These are phyloP conservation scores for Eubucco bourcierii DNA, from an alignment of 2,113 vertebrate species.

Conservation along the genomic window DNA sequence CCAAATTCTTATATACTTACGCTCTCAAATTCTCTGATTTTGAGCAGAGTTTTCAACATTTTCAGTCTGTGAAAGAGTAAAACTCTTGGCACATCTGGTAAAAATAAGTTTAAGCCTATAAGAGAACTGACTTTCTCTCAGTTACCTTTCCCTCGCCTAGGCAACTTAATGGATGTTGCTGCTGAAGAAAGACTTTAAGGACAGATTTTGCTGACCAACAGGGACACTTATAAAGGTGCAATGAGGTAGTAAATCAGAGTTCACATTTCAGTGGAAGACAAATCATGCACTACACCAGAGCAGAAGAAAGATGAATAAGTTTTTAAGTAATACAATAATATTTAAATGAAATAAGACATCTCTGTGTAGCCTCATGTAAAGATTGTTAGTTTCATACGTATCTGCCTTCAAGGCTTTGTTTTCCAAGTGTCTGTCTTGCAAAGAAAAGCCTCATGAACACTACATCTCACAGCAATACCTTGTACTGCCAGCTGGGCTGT, in stretches of 20 bases:
- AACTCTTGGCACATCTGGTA: background rate
- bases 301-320: background rate
- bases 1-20: too few species aligned
- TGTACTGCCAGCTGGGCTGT: conserved; percentile 89
- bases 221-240: background rate
- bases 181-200: background rate
- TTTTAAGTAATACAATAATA: background rate
- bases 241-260: background rate
- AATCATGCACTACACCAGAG: background rate
- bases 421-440: background rate
- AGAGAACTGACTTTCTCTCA: background rate
- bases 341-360: background rate
- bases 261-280: background rate
- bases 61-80: background rate
- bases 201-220: background rate
- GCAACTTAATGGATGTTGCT: background rate
- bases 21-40: background rate
- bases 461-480: conserved; percentile 80
- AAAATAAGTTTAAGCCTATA: background rate
- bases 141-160: background rate
- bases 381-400: background rate
- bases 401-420: background rate
- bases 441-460: background rate
- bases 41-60: background rate
- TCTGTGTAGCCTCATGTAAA: background rate